Base-by-base conservation (phyloP, 1,140 invertebrate species). In the Drosophila quadrilineata region DNA sequence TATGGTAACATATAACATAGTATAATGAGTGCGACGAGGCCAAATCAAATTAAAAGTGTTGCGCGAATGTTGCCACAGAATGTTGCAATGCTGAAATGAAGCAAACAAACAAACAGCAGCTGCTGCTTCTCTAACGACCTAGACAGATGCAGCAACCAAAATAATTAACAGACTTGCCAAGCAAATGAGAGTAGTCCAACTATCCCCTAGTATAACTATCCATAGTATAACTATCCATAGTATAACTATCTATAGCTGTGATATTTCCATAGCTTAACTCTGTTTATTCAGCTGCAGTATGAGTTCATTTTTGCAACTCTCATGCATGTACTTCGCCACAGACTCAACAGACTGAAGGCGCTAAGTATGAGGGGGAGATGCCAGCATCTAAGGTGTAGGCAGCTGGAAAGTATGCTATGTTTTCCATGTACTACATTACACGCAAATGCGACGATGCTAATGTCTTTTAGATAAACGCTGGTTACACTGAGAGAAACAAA, bases 381-480 rank as follows among this genome's bases (percentile, higher is more conserved):
- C n/a, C n/a, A n/a, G n/a, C n/a, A n/a, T n/a, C n/a, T n/a, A n/a
- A n/a, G n/a, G n/a, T n/a, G n/a, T n/a, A 58, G 45, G 21, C 14
- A 38, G 4, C 14, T 45, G 3, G 14, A 21, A 35, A 54, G 48
- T 28, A 38, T 28, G 26, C 49, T 36, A 17, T 46, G 22, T 10
- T 29, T 28, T n/a, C n/a, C n/a, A n/a, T 33, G 21, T 53, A 63
- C 41, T 63, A 54, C 49, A 68, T 63, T 68, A 63, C 33, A 33
- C 16, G 45, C 33, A 41, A 40, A 40, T 52, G 46, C 38, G 46
- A 41, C 14, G 46, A 59, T 56, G 66, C 59, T 73, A 73, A 73
- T 73, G 70, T 73, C 49, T 70, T 73, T 73, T 73, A 73, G 70
- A 73, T 73, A 73, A 73, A 70, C 70, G 70, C 52, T 65, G 70